phyloP scores from a whole-genome alignment of 2,113 vertebrate species.

The Rana temporaria region DNA sequence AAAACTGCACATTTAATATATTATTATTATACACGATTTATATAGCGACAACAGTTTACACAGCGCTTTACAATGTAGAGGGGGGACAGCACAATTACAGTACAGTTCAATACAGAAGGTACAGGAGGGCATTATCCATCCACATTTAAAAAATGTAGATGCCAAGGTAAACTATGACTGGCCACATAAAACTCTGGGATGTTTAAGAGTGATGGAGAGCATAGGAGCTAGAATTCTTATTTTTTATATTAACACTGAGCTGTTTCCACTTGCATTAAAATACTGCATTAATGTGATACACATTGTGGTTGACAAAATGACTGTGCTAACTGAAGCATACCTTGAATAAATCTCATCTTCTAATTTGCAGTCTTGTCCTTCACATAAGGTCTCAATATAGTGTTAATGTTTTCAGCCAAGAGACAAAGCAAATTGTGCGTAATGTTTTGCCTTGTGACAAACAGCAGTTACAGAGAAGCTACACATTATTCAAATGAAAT shows the following conservation, averaged over 20 bases:
- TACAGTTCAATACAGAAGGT: no score
- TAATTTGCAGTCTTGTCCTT: constrained; percentile 56
- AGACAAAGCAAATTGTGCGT: constrained; percentile 28
- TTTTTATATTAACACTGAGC: not conserved
- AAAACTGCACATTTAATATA: no score
- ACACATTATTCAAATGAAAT: constrained; percentile 74
- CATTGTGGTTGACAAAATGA: constrained; percentile 5
- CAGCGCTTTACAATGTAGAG: no score
- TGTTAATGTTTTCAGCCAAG: constrained; percentile 47
- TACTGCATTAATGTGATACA: not conserved
- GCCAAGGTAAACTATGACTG: no score
- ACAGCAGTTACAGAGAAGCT: constrained; percentile 58
- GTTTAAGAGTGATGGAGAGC: no score
- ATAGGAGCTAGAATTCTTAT: not conserved
- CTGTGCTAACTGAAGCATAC: constrained; percentile 40
- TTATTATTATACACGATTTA: no score
- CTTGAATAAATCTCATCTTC: constrained; percentile 59
- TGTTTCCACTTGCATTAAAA: not conserved
- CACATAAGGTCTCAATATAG: constrained; percentile 49
- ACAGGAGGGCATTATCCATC: no score
- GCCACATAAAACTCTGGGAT: no score
- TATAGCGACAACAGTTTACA: no score
- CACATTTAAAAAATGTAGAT: no score
- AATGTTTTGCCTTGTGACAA: constrained; percentile 32
- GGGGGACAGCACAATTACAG: no score